Conservation (phyloP, 2,113 vertebrate genomes). For the Balaeniceps rex region DNA sequence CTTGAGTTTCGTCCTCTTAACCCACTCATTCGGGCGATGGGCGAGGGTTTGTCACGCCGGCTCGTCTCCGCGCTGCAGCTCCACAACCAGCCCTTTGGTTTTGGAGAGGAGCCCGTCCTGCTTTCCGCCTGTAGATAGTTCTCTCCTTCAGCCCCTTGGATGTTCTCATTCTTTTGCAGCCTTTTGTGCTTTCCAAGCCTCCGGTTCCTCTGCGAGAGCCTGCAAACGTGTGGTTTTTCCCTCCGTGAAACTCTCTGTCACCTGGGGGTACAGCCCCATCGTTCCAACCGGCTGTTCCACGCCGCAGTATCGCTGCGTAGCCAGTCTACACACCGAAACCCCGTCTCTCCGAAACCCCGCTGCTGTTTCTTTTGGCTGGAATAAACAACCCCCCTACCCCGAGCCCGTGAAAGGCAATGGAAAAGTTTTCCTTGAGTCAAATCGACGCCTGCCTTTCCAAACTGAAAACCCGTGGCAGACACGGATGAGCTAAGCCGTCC, state of each 20-base stretch:
- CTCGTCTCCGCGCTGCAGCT: neutral
- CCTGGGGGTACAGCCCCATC: neutral
- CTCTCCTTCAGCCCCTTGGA: neutral
- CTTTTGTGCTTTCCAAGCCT: neutral
- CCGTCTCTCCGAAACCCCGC: neutral
- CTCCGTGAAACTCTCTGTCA: neutral
- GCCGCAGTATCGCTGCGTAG: neutral
- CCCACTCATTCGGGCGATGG: neutral
- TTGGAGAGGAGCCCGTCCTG: neutral
- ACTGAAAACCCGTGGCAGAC: neutral
- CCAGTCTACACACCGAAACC: neutral
- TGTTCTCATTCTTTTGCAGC: neutral
- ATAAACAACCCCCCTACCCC: neutral
- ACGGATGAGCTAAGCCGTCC: neutral
- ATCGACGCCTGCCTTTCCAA: neutral
- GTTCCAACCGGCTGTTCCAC: constrained; percentile 34
- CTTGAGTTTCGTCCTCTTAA: neutral
- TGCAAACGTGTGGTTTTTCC: neutral
- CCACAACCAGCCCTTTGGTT: neutral
- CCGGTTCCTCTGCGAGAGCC: neutral
- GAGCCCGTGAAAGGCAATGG: neutral
- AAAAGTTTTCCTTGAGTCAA: constrained; percentile 17
- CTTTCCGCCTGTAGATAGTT: neutral
- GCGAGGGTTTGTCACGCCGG: neutral
- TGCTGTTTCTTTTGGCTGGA: constrained; percentile 35